Conservation (phyloP, 2,888 invertebrate species). For the Epistrophe grossulariae region DNA sequence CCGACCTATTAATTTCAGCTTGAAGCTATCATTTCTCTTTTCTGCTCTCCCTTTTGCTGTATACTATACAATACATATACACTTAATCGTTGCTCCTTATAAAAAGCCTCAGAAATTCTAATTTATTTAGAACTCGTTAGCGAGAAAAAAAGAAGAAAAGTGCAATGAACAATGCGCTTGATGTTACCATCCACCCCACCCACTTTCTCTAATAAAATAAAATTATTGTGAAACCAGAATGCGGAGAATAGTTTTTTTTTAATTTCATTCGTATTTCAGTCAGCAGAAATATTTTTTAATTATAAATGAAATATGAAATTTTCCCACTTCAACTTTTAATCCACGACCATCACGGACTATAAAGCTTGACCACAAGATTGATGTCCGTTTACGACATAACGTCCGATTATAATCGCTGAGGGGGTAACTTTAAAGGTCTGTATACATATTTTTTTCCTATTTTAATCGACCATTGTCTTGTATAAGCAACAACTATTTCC, state of each 20-base stretch:
- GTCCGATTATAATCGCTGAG: conserved; percentile 15
- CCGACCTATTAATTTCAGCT: conserved; percentile 43
- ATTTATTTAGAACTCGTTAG: conserved; percentile 55
- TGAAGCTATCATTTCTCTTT: conserved; percentile 28
- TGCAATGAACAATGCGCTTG: conserved; percentile 40
- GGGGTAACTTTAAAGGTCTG: conserved; percentile 38
- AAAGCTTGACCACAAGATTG: conserved; percentile 49
- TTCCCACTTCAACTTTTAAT: conserved; percentile 20
- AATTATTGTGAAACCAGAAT: conserved; percentile 14
- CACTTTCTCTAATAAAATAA: conserved; percentile 1
- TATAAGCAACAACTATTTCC: conserved; percentile 19
- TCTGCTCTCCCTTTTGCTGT: not conserved
- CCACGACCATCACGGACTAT: conserved; percentile 40
- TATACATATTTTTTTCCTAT: not conserved
- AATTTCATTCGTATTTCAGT: conserved; percentile 53
- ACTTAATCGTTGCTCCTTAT: conserved; percentile 48
- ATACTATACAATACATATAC: not conserved
- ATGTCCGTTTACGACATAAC: conserved; percentile 52
- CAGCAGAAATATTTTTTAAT: conserved; percentile 51
- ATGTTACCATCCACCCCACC: not conserved
- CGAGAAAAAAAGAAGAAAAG: not conserved
- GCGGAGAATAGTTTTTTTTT: conserved; percentile 28
- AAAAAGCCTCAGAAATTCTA: conserved; percentile 42
- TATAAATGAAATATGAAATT: conserved; percentile 51
- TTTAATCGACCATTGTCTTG: conserved; percentile 27